Percentiles rank a stretch among this genome's conserved stretches.
These are phyloP conservation scores for Lypha dubia DNA, from an alignment of 2,888 invertebrate genomes.

Conservation along the genomic window DNA sequence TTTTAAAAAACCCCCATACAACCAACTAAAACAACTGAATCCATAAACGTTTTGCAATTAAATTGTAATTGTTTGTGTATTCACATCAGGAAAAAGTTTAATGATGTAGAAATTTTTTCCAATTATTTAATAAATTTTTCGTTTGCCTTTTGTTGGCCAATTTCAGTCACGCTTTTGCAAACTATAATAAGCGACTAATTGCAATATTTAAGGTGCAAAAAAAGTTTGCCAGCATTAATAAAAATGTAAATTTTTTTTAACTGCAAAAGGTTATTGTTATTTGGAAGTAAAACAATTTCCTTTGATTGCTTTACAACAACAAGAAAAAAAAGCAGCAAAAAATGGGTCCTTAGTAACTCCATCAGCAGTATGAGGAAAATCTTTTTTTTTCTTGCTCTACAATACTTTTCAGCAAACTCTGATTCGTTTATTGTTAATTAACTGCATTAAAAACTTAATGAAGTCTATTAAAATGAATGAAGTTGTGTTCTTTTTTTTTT, in stretches of 20 bases:
- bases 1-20: neutral
- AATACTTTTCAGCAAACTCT: neutral
- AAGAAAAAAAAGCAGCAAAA: no score
- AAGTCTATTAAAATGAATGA: conserved; percentile 10
- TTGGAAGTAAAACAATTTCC: no score
- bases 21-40: neutral
- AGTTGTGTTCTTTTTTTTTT: neutral
- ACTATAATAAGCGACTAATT: conserved; percentile 8
- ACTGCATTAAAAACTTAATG: conserved; percentile 18
- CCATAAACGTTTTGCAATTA: neutral
- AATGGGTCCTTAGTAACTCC: no score
- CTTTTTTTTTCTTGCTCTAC: neutral
- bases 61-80: conserved; percentile 2
- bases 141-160: neutral
- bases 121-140: neutral
- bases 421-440: neutral
- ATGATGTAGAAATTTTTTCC: neutral
- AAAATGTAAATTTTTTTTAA: neutral
- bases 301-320: no score
- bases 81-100: neutral
- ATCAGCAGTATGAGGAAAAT: no score
- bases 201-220: conserved; percentile 1
- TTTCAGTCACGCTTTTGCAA: neutral
- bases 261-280: neutral
- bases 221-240: neutral